Conservation (phyloP, 2,888 invertebrate species). For the Homarus gammarus region DNA sequence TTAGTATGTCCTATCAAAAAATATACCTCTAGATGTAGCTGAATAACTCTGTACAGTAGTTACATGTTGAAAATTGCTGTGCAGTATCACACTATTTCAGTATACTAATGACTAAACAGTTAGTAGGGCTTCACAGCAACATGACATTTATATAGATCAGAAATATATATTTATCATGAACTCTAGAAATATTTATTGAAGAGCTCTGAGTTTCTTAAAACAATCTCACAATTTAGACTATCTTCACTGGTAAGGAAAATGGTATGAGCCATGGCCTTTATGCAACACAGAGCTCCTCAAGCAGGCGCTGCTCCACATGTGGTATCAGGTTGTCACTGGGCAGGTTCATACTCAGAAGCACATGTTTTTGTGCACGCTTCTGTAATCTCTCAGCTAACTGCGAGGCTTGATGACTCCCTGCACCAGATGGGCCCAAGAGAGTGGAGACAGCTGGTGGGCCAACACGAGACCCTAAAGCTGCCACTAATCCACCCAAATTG, state of each 20-base stretch:
- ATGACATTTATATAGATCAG: slow-evolving; percentile 35
- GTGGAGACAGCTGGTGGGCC: slow-evolving; percentile 65
- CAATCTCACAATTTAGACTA: background rate
- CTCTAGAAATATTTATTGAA: background rate
- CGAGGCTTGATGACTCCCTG: slow-evolving; percentile 40
- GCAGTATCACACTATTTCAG: slow-evolving; percentile 21
- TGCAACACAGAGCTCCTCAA: slow-evolving; percentile 71
- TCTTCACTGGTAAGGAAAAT: slow-evolving; percentile 3
- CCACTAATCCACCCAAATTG: slow-evolving; percentile 57
- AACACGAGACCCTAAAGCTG: slow-evolving; percentile 65
- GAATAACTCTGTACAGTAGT: slow-evolving; percentile 58
- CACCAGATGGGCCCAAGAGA: slow-evolving; percentile 55
- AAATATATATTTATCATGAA: slow-evolving; percentile 21
- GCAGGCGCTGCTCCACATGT: slow-evolving; percentile 65
- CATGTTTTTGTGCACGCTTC: slow-evolving; percentile 48
- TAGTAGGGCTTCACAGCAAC: slow-evolving; percentile 39
- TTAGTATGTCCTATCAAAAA: slow-evolving; percentile 51
- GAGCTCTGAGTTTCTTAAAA: background rate
- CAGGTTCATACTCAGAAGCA: slow-evolving; percentile 68
- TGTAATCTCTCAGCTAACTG: slow-evolving; percentile 67
- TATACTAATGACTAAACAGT: slow-evolving; percentile 37
- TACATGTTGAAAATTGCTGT: background rate
- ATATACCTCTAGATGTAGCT: slow-evolving; percentile 56
- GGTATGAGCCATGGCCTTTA: slow-evolving; percentile 55
- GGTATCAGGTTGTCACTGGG: slow-evolving; percentile 64